Evolutionary conservation across 2,797 vertebrate genomes (phyloP).

Genomic region (Siniperca undulata): DNA sequence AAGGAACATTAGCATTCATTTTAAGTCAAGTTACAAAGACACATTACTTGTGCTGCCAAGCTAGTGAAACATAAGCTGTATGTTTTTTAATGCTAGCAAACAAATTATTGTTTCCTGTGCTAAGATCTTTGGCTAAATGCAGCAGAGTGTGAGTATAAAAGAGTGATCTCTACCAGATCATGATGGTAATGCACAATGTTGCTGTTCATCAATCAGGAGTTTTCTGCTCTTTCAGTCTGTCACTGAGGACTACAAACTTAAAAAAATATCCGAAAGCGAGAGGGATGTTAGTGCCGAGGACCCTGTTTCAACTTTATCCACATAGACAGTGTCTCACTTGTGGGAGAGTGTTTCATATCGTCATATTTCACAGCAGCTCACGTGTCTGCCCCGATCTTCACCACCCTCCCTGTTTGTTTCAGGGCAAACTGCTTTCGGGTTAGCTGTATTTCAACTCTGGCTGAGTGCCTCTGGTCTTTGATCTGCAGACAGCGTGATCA

Average conservation of each 20-base stretch:
- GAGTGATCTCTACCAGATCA: background rate
- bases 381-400: background rate
- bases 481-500: slow-evolving; percentile 51
- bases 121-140: background rate
- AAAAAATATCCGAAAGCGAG: background rate
- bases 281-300: background rate
- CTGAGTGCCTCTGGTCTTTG: slow-evolving; percentile 41
- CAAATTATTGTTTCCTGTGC: too few species aligned
- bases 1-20: too few species aligned
- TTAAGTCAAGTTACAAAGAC: too few species aligned
- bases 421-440: slow-evolving; percentile 21
- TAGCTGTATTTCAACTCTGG: background rate
- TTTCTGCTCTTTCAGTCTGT: background rate
- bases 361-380: background rate
- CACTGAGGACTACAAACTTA: background rate
- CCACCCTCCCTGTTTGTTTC: slow-evolving; percentile 7
- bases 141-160: background rate
- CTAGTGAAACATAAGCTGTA: too few species aligned
- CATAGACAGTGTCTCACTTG: background rate
- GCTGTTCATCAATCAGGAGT: too few species aligned
- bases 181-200: background rate
- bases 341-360: slow-evolving; percentile 1
- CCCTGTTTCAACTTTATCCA: background rate
- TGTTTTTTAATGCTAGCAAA: too few species aligned
- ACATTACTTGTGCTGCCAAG: too few species aligned